Conservation (phyloP, 2,888 invertebrate species). For the Trisateles emortualis region DNA sequence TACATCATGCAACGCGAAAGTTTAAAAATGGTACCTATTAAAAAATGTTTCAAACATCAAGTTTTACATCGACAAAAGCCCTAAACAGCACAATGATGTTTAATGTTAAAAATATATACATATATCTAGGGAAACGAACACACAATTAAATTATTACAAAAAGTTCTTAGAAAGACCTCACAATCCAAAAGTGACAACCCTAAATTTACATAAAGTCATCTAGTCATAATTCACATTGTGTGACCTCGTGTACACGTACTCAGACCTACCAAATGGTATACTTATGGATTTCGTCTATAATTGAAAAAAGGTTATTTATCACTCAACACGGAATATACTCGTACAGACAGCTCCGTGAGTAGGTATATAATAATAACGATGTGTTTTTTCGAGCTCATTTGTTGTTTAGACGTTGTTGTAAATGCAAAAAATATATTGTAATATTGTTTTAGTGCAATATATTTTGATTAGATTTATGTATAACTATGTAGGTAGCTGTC, state of each 20-base stretch:
- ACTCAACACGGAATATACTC: conserved; percentile 31
- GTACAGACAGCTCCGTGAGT: conserved; percentile 12
- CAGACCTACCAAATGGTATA: conserved; percentile 13
- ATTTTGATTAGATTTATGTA: background rate
- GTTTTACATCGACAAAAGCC: too few relatives aligned
- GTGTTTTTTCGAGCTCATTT: conserved; percentile 14
- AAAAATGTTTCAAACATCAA: too few relatives aligned
- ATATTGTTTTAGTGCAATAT: background rate
- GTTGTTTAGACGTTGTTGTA: conserved; percentile 6
- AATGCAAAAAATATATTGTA: conserved; percentile 7
- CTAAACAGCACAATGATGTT: too few relatives aligned
- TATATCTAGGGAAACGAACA: too few relatives aligned
- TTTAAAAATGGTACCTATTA: too few relatives aligned
- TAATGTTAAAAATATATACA: too few relatives aligned
- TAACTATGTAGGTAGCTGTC: background rate
- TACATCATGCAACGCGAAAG: too few relatives aligned
- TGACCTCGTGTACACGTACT: conserved; percentile 37
- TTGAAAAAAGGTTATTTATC: conserved; percentile 30
- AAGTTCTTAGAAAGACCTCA: background rate
- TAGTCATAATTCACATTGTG: conserved; percentile 21
- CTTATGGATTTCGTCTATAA: conserved; percentile 19
- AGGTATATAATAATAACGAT: conserved; percentile 17
- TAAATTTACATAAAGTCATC: conserved; percentile 15
- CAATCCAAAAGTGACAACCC: conserved; percentile 18
- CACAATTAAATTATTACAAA: too few relatives aligned